Evolutionary conservation across 2,113 vertebrate species (phyloP).

Genomic region (Phylloscopus trochilus): DNA sequence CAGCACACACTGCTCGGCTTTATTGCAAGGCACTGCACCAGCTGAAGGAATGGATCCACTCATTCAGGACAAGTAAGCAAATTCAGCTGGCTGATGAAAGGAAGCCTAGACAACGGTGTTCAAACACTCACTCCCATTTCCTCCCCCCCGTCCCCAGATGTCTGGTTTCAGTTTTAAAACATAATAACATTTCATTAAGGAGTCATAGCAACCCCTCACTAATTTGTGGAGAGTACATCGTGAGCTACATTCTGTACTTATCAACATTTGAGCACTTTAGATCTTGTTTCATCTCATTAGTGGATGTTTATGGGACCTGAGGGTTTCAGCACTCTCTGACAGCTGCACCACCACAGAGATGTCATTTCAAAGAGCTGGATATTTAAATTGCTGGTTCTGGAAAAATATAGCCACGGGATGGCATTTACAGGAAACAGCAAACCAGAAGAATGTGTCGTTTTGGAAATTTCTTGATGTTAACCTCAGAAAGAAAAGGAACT

Average conservation of each 20-base stretch:
- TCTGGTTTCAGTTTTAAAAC: slow-evolving; percentile 61
- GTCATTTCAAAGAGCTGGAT: slow-evolving; percentile 7
- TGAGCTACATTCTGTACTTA: slow-evolving; percentile 48
- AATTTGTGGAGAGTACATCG: slow-evolving; percentile 47
- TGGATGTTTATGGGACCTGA: slow-evolving; percentile 57
- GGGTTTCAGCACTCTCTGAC: slow-evolving; percentile 29
- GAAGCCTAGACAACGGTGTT: slow-evolving; percentile 51
- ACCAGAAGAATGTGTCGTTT: not conserved
- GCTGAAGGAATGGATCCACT: slow-evolving; percentile 64
- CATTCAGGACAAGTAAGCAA: slow-evolving; percentile 62
- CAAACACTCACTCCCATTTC: slow-evolving; percentile 33
- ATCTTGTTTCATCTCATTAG: slow-evolving; percentile 31
- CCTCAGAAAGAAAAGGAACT: not conserved
- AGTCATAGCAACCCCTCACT: slow-evolving; percentile 40
- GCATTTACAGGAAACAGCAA: not conserved
- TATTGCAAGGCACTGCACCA: slow-evolving; percentile 39
- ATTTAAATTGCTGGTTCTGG: slow-evolving; percentile 19
- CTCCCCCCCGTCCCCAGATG: not conserved
- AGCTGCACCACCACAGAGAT: not conserved
- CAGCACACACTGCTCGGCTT: slow-evolving; percentile 45
- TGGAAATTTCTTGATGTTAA: not conserved
- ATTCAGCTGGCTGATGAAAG: slow-evolving; percentile 62
- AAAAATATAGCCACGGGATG: not conserved
- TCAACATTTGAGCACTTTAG: slow-evolving; percentile 42
- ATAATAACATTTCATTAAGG: slow-evolving; percentile 61